Conservation (phyloP, 2,797 vertebrate species). For the Myotis vivesi region DNA sequence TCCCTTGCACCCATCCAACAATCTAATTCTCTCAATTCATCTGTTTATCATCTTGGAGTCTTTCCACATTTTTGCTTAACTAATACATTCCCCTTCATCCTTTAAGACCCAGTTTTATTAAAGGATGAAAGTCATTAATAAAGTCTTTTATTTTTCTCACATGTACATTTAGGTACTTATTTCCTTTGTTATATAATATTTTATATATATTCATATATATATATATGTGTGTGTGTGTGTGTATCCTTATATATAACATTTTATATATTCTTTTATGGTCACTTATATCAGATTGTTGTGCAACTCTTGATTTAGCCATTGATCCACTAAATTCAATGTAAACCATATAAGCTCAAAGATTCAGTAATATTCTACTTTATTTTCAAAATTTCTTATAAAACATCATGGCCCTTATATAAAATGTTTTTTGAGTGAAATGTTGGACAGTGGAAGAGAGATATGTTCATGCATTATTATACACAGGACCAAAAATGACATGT, state of each 20-base stretch:
- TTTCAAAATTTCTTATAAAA: conserved; percentile 10
- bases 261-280: neutral
- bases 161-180: neutral
- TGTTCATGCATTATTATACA: neutral
- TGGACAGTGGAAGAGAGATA: neutral
- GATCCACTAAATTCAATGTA: neutral
- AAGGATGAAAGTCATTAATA: neutral
- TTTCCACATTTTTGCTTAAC: neutral
- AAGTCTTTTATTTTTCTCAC: neutral
- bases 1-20: neutral
- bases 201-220: neutral
- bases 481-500: neutral
- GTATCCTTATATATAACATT: neutral
- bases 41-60: neutral
- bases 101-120: neutral
- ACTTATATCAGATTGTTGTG: neutral
- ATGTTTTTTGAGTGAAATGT: neutral
- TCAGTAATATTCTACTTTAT: neutral
- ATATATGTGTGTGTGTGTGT: too few species aligned
- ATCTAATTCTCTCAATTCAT: neutral
- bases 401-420: neutral
- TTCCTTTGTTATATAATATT: neutral
- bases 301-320: neutral
- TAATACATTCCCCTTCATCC: neutral
- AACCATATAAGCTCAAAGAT: neutral